Conservation (phyloP, 2,113 vertebrate genomes). For the Genyomyrus donnyi region DNA sequence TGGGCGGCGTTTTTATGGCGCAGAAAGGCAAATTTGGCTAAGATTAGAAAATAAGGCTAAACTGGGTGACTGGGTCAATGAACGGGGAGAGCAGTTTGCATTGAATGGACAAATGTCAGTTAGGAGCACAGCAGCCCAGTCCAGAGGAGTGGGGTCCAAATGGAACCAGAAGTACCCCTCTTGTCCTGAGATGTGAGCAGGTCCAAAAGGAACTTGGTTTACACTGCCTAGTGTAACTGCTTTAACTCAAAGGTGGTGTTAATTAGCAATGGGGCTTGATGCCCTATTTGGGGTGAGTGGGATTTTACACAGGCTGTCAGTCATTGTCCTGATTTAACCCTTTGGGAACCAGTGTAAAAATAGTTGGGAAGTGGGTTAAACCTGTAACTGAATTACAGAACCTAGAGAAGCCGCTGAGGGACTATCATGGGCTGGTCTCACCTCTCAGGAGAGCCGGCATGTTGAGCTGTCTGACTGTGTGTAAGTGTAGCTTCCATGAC, state of each 20-base stretch:
- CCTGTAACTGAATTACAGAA: neutral
- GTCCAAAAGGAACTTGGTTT: neutral
- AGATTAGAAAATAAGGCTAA: neutral
- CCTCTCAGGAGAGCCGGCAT: neutral
- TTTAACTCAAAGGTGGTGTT: conserved; percentile 7
- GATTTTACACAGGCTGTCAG: neutral
- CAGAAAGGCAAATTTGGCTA: neutral
- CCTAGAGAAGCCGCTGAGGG: neutral
- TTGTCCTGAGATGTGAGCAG: neutral
- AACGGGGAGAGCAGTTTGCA: neutral
- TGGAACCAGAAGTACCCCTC: neutral
- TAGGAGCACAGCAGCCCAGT: no score
- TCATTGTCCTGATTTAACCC: neutral
- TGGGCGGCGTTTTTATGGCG: neutral
- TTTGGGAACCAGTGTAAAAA: neutral
- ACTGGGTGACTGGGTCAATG: no score
- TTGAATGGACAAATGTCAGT: neutral
- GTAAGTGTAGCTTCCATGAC: neutral
- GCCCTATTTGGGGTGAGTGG: neutral
- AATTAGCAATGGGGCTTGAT: neutral
- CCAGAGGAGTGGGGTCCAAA: neutral
- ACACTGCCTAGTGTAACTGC: neutral
- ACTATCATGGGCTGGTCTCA: neutral
- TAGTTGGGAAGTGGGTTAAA: neutral
- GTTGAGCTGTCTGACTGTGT: neutral